Evolutionary conservation across 2,888 invertebrate species (phyloP).

Genomic region (Entomobrya multifasciata): DNA sequence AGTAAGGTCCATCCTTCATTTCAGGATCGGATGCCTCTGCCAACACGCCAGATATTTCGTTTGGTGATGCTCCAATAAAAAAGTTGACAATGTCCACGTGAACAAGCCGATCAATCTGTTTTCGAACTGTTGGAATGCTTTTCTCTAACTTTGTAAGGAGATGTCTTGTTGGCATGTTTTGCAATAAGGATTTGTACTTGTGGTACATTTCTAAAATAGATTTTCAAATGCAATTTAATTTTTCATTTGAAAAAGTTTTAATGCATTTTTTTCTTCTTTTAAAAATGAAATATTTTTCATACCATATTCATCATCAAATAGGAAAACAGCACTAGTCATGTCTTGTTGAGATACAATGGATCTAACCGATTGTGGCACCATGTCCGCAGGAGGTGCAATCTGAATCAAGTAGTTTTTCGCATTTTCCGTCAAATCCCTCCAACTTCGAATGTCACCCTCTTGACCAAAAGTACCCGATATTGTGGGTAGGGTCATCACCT

Average conservation of each 20-base stretch:
- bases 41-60: conserved; percentile 75
- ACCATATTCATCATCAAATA: conserved; percentile 92
- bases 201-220: conserved; percentile 92
- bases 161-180: conserved; percentile 94
- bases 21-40: conserved; percentile 74
- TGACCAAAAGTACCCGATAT: conserved; percentile 93
- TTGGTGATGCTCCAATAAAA: conserved; percentile 87
- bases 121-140: conserved; percentile 83
- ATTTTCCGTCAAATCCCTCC: conserved; percentile 87
- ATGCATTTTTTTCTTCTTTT: too few species aligned
- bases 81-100: conserved; percentile 94
- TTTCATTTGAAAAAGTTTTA: too few species aligned
- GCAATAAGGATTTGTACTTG: conserved; percentile 93
- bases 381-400: conserved; percentile 91
- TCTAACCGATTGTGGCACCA: conserved; percentile 91
- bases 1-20: conserved; percentile 83
- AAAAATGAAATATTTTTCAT: conserved; percentile 79
- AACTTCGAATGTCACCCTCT: conserved; percentile 89
- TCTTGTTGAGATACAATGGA: conserved; percentile 91
- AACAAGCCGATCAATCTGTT: conserved; percentile 87
- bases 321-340: conserved; percentile 82
- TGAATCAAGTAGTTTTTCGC: conserved; percentile 90
- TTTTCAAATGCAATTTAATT: too few species aligned
- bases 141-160: conserved; percentile 85
- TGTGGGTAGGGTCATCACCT: conserved; percentile 90